Evolutionary conservation across 2,113 vertebrate genomes (phyloP), one percentile per base, ranked within the genome.

Genomic region (Gymnogyps californianus): DNA sequence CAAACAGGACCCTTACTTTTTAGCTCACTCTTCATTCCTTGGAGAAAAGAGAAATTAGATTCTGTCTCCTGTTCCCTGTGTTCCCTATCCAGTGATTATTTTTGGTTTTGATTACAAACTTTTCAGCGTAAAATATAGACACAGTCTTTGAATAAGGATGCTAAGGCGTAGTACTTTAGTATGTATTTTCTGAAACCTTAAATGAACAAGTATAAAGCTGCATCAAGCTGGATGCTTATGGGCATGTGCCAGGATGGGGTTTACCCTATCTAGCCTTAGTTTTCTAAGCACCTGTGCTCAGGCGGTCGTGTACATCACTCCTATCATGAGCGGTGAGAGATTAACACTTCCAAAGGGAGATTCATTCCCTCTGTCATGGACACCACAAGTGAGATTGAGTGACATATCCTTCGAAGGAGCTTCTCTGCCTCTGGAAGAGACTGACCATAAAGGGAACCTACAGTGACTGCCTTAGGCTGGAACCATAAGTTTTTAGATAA

Each of bases 331-430:
- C 15, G 13, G 40, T 40, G 40, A 88, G 34, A 69, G 16, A 90
- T n/a, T 34, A 77, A 81, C 17, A 16, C 13, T 83, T 83, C 21
- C 8, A 4, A 77, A 77, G n/a, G 34, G 28, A 77, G 8, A 61
- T 54, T 52, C 0, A 1, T 51, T 88, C 36, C 20, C 42, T 80
- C n/a, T 90, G 58, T 69, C 12, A 28, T 4, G 34, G 40, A 51
- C 16, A 59, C 20, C 25, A 25, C 2, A 2, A 69, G 16, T 57
- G 46, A 77, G 21, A 31, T 49, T 21, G 21, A 69, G 58, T 16
- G 49, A 49, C 7, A 28, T 5, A 64, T 34, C 40, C 28, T 76
- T 52, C 0, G 0, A 79, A 86, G 62, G 11, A 4, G 0, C 24
- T 83, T 72, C 31, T 72, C 40, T 74, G 14, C 22, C 58, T 83